phyloP scores from a whole-genome alignment of 1,140 invertebrate species.

The Caenorhabditis brenneri region DNA sequence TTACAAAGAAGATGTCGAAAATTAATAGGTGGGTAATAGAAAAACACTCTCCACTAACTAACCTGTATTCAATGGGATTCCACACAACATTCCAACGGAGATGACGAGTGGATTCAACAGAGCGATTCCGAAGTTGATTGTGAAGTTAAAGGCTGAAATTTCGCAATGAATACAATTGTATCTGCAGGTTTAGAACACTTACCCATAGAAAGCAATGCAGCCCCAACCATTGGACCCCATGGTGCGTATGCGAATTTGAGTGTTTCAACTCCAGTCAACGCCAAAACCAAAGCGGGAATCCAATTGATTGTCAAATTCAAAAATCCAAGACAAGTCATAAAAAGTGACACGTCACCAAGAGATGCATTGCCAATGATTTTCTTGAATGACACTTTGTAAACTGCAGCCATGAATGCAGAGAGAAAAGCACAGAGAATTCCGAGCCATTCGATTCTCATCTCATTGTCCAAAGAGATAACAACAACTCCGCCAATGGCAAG shows the following conservation, averaged over 20 bases:
- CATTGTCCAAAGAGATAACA: slow-evolving; percentile 64
- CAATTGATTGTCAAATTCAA: slow-evolving; percentile 63
- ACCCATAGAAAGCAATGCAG: slow-evolving; percentile 62
- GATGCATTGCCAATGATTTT: slow-evolving; percentile 60
- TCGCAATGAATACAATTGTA: neutral
- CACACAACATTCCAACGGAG: slow-evolving; percentile 68
- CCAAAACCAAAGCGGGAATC: slow-evolving; percentile 59
- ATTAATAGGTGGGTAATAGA: too few species aligned
- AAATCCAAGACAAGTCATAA: slow-evolving; percentile 67
- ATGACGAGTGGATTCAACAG: slow-evolving; percentile 63
- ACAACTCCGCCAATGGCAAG: slow-evolving; percentile 65
- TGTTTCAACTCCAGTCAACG: slow-evolving; percentile 60
- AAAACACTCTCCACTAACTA: too few species aligned
- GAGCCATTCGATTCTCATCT: slow-evolving; percentile 58
- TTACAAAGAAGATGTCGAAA: neutral
- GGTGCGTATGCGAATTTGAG: slow-evolving; percentile 64
- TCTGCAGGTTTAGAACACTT: neutral
- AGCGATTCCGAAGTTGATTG: slow-evolving; percentile 69
- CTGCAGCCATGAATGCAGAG: slow-evolving; percentile 64
- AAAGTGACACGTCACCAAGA: slow-evolving; percentile 69
- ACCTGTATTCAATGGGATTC: slow-evolving; percentile 66
- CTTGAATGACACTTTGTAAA: slow-evolving; percentile 66
- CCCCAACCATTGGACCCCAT: slow-evolving; percentile 60
- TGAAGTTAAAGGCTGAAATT: slow-evolving; percentile 69
- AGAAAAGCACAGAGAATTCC: slow-evolving; percentile 60